Evolutionary conservation across 2,888 invertebrate species (phyloP), one percentile per base, ranked within the genome.

Genomic region (Temnothorax rugatulus): DNA sequence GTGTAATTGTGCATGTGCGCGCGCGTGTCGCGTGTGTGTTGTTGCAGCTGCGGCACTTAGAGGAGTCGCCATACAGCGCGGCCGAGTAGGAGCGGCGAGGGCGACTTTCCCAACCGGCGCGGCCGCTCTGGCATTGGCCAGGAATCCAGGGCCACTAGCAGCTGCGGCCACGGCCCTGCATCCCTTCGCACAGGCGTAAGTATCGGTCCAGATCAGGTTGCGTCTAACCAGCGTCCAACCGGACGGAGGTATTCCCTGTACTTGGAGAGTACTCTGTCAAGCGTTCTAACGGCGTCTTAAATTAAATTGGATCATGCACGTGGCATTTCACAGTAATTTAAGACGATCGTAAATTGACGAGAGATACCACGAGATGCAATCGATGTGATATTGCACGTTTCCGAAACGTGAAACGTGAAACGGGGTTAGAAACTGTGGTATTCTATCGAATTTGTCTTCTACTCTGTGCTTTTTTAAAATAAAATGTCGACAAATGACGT

Each of bases 131-230:
- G 97, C 96, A 87, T 96, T 96, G 89, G 95, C 97, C 87, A 96
- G 97, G 93, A 96, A 97, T 93, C 96, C 97, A 66, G 96, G 96
- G 87, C 96, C 97, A 59, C 95, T 97, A 93, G 95, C 95, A 89
- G 96, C 97, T 94, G 96, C 96, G 94, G 97, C 97, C 93, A 96
- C 97, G 95, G 97, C 97, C 95, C 96, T 97, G 95, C 98, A 98
- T 96, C 98, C 98, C 94, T 98, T 98, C 96, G 97, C 98, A 95
- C 98, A 93, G 71, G 91, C 97, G 98, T 98, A 97, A 97, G 98
- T 98, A 97, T 74, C 29, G 73, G 18, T 18, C 57, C 54, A 25
- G 41, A 34, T 66, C 82, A 29, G 52, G n/a, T 50, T 52, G 34
- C n/a, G 34, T 47, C 47, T 76, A 34, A 64, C 44, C 44, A 21